Evolutionary conservation across 2,113 vertebrate genomes (phyloP).

Genomic region (Prionailurus viverrinus): DNA sequence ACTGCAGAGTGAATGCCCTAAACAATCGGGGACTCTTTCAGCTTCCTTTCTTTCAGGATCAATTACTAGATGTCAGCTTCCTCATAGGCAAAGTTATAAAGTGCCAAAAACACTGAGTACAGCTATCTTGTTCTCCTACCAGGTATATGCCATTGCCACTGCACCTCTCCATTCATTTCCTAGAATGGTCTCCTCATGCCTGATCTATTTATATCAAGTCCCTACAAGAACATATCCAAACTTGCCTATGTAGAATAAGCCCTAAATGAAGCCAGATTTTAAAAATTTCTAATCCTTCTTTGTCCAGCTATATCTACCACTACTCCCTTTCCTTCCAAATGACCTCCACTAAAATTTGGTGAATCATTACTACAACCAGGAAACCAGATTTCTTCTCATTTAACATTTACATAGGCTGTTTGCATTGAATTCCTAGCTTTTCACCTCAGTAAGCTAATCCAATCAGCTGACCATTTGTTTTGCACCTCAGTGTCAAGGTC

Average conservation of each 20-base stretch:
- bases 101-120: neutral
- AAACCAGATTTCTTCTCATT: constrained; percentile 31
- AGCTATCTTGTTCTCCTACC: neutral
- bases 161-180: neutral
- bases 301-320: neutral
- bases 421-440: constrained; percentile 54
- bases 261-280: constrained; percentile 35
- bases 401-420: constrained; percentile 49
- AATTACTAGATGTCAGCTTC: neutral
- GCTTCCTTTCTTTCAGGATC: neutral
- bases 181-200: neutral
- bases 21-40: neutral
- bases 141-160: neutral
- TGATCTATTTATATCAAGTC: constrained; percentile 12
- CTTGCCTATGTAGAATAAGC: constrained; percentile 22
- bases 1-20: neutral
- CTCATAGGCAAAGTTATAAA: neutral
- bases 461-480: constrained; percentile 51
- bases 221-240: neutral
- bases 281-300: constrained; percentile 11
- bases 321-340: constrained; percentile 29
- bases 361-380: neutral
- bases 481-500: constrained; percentile 56
- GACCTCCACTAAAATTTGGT: neutral
- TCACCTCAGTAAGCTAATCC: constrained; percentile 31